Conservation (phyloP, 2,113 vertebrate species). For the Steatornis caripensis region DNA sequence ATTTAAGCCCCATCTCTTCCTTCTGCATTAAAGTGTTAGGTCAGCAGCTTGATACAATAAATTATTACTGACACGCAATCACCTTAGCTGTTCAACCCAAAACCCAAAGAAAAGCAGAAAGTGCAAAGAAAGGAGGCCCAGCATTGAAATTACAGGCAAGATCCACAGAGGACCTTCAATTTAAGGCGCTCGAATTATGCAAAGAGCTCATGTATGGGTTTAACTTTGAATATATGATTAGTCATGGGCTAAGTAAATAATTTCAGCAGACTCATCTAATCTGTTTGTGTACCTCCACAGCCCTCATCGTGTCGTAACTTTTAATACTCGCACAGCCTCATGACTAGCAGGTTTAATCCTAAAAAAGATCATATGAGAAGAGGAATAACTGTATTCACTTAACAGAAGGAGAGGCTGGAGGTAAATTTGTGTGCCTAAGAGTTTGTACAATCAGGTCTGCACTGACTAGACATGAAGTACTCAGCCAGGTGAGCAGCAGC, state of each 20-base stretch:
- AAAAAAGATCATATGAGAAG: neutral
- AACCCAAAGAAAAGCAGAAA: neutral
- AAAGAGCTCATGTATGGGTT: neutral
- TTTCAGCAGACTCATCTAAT: constrained; percentile 56
- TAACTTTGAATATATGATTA: constrained; percentile 46
- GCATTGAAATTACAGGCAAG: neutral
- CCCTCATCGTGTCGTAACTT: neutral
- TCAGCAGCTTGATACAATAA: neutral
- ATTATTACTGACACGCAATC: constrained; percentile 4
- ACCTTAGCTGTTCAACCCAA: neutral
- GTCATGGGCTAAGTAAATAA: constrained; percentile 40
- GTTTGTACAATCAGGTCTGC: neutral
- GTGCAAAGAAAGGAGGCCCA: neutral
- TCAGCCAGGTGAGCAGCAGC: neutral
- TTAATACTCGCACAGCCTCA: neutral
- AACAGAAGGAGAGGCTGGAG: neutral
- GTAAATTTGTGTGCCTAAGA: neutral
- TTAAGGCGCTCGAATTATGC: neutral
- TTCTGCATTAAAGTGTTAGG: neutral
- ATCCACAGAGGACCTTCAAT: neutral
- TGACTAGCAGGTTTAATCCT: neutral
- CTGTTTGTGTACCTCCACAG: neutral
- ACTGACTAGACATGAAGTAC: neutral
- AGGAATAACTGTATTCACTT: neutral
- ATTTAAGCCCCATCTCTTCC: neutral